phyloP scores from a whole-genome alignment of 2,888 invertebrate species.

The Netelia virgata region DNA sequence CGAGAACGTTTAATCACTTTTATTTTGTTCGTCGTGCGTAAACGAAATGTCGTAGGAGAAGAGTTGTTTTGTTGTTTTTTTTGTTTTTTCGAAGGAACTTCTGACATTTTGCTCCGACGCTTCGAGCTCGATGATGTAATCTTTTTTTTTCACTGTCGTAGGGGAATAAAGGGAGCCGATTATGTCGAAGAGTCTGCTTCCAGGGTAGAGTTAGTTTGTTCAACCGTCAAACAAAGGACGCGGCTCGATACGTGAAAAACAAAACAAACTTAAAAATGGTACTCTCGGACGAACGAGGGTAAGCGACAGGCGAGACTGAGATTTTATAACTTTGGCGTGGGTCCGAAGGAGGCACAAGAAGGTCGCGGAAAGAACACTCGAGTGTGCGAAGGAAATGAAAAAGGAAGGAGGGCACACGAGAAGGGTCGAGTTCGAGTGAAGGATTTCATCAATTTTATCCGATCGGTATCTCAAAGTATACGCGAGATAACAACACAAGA shows the following conservation, averaged over 20 bases:
- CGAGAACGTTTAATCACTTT: constrained; percentile 32
- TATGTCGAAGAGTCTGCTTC: not conserved
- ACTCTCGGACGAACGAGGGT: constrained; percentile 15
- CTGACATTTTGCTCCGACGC: constrained; percentile 47
- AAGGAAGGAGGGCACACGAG: constrained; percentile 26
- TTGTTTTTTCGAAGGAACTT: constrained; percentile 12
- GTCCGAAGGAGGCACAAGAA: not conserved
- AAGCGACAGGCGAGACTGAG: not conserved
- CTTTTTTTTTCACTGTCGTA: constrained; percentile 20
- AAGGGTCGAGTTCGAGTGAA: constrained; percentile 56
- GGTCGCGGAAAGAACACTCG: not conserved
- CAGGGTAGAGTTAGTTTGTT: not conserved
- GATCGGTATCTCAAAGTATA: constrained; percentile 18
- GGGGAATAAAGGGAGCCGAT: constrained; percentile 26
- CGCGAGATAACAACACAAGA: not conserved
- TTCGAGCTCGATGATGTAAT: constrained; percentile 12
- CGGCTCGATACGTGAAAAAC: constrained; percentile 16
- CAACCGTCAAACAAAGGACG: constrained; percentile 10
- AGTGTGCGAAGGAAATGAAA: constrained; percentile 19
- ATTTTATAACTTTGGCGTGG: constrained; percentile 31
- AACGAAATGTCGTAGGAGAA: constrained; percentile 11
- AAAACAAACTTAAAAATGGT: constrained; percentile 37
- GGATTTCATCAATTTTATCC: constrained; percentile 69
- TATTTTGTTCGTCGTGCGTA: constrained; percentile 23
- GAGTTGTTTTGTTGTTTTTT: not conserved